Conservation (phyloP, 2,113 vertebrate species). For the Trematomus loennbergii region DNA sequence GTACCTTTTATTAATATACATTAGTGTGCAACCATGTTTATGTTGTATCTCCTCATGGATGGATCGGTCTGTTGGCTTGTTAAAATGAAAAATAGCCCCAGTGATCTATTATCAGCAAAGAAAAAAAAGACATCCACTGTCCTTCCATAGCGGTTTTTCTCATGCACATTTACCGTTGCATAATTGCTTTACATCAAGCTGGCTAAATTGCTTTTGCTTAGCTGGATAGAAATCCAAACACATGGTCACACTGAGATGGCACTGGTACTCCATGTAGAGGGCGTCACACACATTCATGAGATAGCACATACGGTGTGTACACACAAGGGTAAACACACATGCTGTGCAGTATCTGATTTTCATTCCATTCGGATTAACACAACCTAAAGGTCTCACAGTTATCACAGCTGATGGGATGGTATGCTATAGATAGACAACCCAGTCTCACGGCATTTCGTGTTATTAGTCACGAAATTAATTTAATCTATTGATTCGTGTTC, state of each 20-base stretch:
- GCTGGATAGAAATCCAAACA: slow-evolving; percentile 52
- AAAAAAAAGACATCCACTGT: slow-evolving; percentile 17
- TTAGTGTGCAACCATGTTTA: background rate
- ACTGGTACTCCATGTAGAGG: slow-evolving; percentile 32
- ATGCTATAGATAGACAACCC: slow-evolving; percentile 4
- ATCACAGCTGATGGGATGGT: slow-evolving; percentile 38
- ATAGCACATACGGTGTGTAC: background rate
- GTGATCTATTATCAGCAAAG: slow-evolving; percentile 30
- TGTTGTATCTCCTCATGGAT: slow-evolving; percentile 9
- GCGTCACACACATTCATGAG: slow-evolving; percentile 17
- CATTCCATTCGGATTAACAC: slow-evolving; percentile 36
- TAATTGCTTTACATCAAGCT: slow-evolving; percentile 35
- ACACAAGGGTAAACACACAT: slow-evolving; percentile 37
- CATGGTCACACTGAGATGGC: slow-evolving; percentile 49
- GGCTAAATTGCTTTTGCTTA: slow-evolving; percentile 42
- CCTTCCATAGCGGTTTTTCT: slow-evolving; percentile 27
- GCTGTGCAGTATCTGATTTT: slow-evolving; percentile 48
- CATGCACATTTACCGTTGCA: slow-evolving; percentile 30
- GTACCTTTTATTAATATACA: background rate
- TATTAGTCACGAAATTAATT: no score
- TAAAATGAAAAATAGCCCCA: slow-evolving; percentile 16
- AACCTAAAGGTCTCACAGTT: slow-evolving; percentile 32
- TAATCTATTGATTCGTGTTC: no score
- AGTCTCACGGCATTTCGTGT: no score
- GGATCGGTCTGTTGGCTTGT: slow-evolving; percentile 25